phyloP scores from a whole-genome alignment of 2,113 vertebrate species.

The Triplophysa rosa region DNA sequence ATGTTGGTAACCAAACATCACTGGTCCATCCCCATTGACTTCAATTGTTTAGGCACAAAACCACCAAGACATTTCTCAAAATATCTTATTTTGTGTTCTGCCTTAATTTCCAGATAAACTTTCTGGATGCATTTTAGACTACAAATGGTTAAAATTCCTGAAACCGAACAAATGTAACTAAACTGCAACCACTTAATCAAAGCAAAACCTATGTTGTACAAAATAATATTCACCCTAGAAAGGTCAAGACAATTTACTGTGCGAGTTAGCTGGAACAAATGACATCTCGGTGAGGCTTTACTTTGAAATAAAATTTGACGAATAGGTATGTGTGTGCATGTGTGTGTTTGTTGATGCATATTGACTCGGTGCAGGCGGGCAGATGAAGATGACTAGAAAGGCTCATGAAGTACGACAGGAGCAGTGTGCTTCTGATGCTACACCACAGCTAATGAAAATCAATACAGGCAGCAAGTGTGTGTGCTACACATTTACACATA shows the following conservation, averaged over 20 bases:
- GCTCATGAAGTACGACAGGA: constrained; percentile 75
- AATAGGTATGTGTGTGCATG: constrained; percentile 1
- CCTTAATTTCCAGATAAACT: background rate
- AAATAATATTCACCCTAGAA: constrained; percentile 7
- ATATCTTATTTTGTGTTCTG: background rate
- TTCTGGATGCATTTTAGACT: background rate
- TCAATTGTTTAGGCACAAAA: no score
- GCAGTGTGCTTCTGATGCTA: constrained; percentile 64
- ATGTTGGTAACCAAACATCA: no score
- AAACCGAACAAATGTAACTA: background rate
- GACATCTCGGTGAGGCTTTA: constrained; percentile 5
- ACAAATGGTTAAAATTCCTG: background rate
- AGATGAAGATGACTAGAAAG: constrained; percentile 69
- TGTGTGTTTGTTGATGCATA: constrained; percentile 37
- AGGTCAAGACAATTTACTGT: background rate
- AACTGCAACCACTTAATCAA: background rate
- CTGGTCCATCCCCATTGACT: no score
- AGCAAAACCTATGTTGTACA: background rate
- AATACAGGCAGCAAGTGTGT: constrained; percentile 57
- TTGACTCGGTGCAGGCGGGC: constrained; percentile 33
- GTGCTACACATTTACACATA: background rate
- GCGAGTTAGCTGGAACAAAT: constrained; percentile 19
- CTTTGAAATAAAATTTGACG: constrained; percentile 14
- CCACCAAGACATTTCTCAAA: background rate
- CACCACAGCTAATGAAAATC: constrained; percentile 78